These are phyloP conservation scores for Aethina tumida DNA, from an alignment of 1,140 invertebrate genomes.

Conservation along the genomic window DNA sequence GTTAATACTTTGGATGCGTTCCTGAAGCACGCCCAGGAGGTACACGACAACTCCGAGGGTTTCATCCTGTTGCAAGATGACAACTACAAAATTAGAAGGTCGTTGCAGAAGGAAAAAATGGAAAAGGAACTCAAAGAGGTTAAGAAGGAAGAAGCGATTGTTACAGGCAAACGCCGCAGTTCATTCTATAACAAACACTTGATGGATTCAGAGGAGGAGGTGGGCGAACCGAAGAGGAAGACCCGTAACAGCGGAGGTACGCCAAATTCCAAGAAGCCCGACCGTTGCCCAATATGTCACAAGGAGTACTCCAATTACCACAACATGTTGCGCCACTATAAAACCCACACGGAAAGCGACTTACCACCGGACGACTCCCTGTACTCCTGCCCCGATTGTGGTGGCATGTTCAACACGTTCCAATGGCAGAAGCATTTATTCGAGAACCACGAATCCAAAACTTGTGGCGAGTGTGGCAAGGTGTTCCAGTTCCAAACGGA, in stretches of 20 bases:
- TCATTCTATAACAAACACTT: conserved; percentile 6
- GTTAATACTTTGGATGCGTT: conserved; percentile 26
- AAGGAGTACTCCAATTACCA: conserved; percentile 43
- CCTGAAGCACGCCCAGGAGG: conserved; percentile 21
- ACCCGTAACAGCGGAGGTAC: conserved; percentile 7
- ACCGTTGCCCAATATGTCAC: conserved; percentile 42
- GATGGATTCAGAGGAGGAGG: conserved; percentile 4
- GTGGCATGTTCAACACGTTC: conserved; percentile 42
- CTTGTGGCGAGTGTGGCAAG: conserved; percentile 51
- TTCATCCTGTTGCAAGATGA: conserved; percentile 25
- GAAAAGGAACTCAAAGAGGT: too few species aligned
- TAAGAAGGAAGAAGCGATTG: neutral
- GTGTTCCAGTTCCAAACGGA: conserved; percentile 47
- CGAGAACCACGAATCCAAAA: conserved; percentile 41
- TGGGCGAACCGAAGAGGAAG: conserved; percentile 14
- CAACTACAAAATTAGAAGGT: conserved; percentile 19
- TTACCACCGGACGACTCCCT: conserved; percentile 35
- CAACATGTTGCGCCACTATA: conserved; percentile 45
- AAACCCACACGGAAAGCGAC: conserved; percentile 32
- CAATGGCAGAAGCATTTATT: conserved; percentile 45
- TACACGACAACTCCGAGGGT: conserved; percentile 28
- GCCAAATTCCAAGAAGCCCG: neutral
- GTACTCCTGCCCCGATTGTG: conserved; percentile 47
- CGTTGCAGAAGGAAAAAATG: too few species aligned
- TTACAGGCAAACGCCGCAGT: conserved; percentile 12